These are phyloP conservation scores for Ceryle rudis DNA, from an alignment of 2,797 vertebrate species.

Conservation along the genomic window DNA sequence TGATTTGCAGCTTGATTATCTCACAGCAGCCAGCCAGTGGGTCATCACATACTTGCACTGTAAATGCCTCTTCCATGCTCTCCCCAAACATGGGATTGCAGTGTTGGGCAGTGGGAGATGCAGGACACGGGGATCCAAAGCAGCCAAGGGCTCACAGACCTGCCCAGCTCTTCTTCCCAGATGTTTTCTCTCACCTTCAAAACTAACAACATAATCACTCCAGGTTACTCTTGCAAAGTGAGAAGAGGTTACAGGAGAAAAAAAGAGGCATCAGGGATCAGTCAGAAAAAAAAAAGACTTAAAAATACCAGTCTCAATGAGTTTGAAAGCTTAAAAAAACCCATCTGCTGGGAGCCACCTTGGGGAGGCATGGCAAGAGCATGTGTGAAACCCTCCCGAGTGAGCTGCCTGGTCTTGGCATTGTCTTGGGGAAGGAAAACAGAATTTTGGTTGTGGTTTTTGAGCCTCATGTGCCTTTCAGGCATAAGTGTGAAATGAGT, in stretches of 20 bases:
- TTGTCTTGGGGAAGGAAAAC: not conserved
- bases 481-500: not conserved
- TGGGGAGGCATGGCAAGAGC: not conserved
- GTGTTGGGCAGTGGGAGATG: not conserved
- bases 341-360: not conserved
- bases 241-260: not conserved
- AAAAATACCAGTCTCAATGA: not conserved
- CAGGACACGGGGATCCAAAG: fast-evolving
- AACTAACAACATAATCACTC: not conserved
- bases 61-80: not conserved
- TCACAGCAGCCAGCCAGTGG: not conserved
- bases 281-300: not conserved
- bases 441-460: not conserved
- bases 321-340: not conserved
- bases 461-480: not conserved
- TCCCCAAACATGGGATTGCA: fast-evolving
- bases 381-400: fast-evolving
- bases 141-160: not conserved
- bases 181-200: not conserved
- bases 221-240: not conserved
- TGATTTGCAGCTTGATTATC: not conserved
- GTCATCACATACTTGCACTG: fast-evolving
- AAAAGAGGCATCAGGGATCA: not conserved
- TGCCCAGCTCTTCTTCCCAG: not conserved
- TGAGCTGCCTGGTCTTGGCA: not conserved